Conservation (phyloP, 2,113 vertebrate genomes). For the Pandion haliaetus region DNA sequence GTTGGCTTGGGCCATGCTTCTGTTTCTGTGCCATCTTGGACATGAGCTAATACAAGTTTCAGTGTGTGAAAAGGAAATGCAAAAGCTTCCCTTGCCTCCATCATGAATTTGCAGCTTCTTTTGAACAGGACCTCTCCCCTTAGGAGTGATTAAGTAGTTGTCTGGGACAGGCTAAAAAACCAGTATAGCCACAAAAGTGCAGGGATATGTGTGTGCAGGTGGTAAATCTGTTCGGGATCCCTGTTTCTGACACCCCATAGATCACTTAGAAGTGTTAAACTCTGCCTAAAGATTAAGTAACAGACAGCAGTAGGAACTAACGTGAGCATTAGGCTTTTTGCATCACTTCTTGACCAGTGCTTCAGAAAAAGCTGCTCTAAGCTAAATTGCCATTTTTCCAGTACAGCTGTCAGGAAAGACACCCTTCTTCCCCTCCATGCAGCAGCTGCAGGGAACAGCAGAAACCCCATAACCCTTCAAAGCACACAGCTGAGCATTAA, state of each 20-base stretch:
- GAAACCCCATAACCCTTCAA: background rate
- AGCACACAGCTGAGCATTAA: background rate
- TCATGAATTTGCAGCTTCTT: background rate
- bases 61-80: background rate
- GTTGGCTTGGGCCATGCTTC: background rate
- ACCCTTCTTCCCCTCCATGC: background rate
- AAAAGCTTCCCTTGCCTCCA: background rate
- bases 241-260: background rate
- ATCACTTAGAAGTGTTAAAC: background rate
- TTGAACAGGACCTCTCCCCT: background rate
- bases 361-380: background rate
- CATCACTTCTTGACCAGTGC: background rate
- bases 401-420: background rate
- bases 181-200: background rate
- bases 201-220: rapidly evolving
- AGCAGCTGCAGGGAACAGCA: background rate
- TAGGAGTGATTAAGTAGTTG: background rate
- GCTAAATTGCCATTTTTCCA: background rate
- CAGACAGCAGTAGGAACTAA: background rate
- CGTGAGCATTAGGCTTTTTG: background rate
- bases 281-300: background rate
- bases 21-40: background rate
- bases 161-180: background rate
- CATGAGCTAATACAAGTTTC: background rate
- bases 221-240: background rate